Conservation (phyloP, 1,140 invertebrate genomes). For the Pygmarrhopalites habei region DNA sequence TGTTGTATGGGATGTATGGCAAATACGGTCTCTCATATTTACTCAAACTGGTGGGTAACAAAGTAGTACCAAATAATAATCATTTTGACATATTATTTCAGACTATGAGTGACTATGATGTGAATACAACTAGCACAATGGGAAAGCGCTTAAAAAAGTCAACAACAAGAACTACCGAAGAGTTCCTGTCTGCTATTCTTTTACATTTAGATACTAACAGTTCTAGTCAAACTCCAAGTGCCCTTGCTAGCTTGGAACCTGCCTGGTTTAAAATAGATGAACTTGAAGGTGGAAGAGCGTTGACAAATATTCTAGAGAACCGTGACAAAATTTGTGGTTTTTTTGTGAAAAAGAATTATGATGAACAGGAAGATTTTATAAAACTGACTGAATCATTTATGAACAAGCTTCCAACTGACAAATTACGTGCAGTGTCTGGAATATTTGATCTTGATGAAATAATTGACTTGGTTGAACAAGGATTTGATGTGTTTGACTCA, state of each 20-base stretch:
- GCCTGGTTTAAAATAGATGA: conserved; percentile 45
- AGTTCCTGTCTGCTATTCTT: no score
- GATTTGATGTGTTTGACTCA: conserved; percentile 51
- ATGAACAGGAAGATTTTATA: conserved; percentile 33
- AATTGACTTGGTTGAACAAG: conserved; percentile 44
- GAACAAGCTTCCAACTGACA: conserved; percentile 44
- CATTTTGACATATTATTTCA: no score
- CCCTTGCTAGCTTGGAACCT: conserved; percentile 39
- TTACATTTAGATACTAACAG: no score
- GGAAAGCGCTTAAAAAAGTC: conserved; percentile 46
- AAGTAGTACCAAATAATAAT: no score
- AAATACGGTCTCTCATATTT: no score
- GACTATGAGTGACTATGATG: conserved; percentile 48
- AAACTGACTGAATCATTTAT: conserved; percentile 40
- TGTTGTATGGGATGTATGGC: no score
- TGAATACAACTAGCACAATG: conserved; percentile 41
- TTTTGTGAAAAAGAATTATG: conserved; percentile 41
- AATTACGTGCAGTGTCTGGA: conserved; percentile 46
- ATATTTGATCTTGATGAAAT: conserved; percentile 44
- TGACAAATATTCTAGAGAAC: conserved; percentile 27
- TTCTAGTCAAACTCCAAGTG: background rate
- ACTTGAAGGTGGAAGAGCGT: conserved; percentile 43
- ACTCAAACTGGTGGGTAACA: no score
- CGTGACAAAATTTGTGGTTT: conserved; percentile 43
- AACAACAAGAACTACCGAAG: conserved; percentile 26